These are phyloP conservation scores for Anthophora plumipes DNA, from an alignment of 2,888 invertebrate genomes.

Conservation along the genomic window DNA sequence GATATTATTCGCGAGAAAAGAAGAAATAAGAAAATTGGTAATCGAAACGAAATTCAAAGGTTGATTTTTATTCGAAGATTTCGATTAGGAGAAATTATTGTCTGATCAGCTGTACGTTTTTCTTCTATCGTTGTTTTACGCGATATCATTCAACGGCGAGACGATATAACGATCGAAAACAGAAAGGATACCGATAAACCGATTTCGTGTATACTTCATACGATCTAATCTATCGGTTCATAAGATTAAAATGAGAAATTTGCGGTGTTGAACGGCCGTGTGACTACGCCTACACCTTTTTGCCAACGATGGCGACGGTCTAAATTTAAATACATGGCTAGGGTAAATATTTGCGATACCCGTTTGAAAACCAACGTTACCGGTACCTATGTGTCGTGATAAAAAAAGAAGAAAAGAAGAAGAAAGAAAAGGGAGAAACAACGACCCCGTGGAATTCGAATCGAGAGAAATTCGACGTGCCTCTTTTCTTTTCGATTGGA, in stretches of 20 bases:
- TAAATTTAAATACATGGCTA: slow-evolving; percentile 68
- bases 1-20: neutral
- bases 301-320: slow-evolving; percentile 55
- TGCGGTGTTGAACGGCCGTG: neutral
- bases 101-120: neutral
- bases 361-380: slow-evolving; percentile 57
- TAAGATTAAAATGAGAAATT: slow-evolving; percentile 22
- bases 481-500: neutral
- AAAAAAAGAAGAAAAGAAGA: no score
- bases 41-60: neutral
- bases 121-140: neutral
- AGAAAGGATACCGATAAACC: no score
- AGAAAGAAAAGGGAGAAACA: no score
- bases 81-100: neutral
- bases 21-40: neutral
- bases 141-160: neutral
- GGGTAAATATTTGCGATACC: slow-evolving; percentile 69
- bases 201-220: neutral
- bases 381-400: slow-evolving; percentile 39
- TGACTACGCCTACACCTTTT: slow-evolving; percentile 58
- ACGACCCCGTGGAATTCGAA: slow-evolving; percentile 23
- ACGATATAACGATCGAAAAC: neutral
- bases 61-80: neutral
- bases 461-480: neutral
- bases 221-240: slow-evolving; percentile 8